phyloP scores from a whole-genome alignment of 2,888 invertebrate genomes.

The Taphrorychus bicolor region DNA sequence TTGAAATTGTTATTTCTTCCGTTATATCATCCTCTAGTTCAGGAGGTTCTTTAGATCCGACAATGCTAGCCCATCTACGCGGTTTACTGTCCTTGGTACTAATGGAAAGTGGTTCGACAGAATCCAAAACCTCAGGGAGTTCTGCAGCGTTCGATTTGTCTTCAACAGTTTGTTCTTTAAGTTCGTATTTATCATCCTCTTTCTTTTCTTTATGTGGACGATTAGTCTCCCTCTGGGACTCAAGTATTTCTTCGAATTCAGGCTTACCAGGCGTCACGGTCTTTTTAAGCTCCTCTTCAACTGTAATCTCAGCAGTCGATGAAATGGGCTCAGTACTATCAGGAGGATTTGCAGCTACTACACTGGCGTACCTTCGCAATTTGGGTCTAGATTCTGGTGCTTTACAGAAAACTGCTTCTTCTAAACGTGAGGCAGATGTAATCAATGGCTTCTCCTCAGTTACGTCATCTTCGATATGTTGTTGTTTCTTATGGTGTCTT shows the following conservation, averaged over 20 bases:
- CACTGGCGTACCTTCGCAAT: slow-evolving; percentile 19
- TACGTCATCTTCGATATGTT: not conserved
- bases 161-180: too few relatives aligned
- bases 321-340: not conserved
- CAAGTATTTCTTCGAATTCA: too few relatives aligned
- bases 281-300: not conserved
- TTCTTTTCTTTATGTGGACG: not conserved
- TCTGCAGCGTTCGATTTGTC: too few relatives aligned
- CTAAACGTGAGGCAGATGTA: not conserved
- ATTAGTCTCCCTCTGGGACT: too few relatives aligned
- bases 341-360: slow-evolving; percentile 10
- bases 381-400: not conserved
- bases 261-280: too few relatives aligned
- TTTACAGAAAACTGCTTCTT: not conserved
- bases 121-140: not conserved
- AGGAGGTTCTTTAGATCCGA: slow-evolving; percentile 18
- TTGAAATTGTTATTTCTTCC: not conserved
- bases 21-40: not conserved
- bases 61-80: slow-evolving; percentile 35
- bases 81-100: slow-evolving; percentile 10
- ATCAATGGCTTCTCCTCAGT: not conserved
- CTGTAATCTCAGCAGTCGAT: not conserved
- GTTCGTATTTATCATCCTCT: not conserved
- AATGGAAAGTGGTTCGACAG: too few relatives aligned
- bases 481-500: not conserved